Conservation (phyloP, 2,113 vertebrate species). For the Zonotrichia leucophrys region DNA sequence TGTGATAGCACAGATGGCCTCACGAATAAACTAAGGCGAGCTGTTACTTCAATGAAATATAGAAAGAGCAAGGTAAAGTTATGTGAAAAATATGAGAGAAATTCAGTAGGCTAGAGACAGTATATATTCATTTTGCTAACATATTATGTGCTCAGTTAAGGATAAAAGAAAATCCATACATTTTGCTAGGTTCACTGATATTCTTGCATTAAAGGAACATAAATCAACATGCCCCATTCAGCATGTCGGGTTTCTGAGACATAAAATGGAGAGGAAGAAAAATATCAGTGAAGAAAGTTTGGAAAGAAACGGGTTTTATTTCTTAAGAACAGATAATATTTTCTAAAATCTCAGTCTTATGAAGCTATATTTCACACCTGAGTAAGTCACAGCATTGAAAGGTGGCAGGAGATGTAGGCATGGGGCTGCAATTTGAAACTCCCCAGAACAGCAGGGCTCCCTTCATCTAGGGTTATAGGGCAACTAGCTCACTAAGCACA, state of each 20-base stretch:
- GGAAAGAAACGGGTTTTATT: background rate
- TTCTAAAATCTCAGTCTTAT: background rate
- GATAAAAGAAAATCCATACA: slow-evolving; percentile 42
- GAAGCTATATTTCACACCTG: background rate
- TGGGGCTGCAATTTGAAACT: background rate
- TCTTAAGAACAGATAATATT: background rate
- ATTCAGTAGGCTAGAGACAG: background rate
- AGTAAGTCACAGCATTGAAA: background rate
- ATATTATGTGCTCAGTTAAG: slow-evolving; percentile 25
- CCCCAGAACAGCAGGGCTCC: background rate
- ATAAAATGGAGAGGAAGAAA: slow-evolving; percentile 1
- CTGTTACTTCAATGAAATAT: background rate
- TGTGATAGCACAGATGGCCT: background rate
- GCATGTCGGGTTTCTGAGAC: background rate
- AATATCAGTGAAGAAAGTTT: background rate
- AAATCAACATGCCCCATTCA: background rate
- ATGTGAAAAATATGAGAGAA: slow-evolving; percentile 16
- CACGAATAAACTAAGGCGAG: background rate
- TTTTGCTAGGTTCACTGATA: background rate
- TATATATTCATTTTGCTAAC: slow-evolving; percentile 37
- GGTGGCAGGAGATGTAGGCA: background rate
- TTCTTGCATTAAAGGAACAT: slow-evolving; percentile 13
- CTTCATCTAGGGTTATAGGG: background rate
- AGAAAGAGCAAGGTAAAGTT: background rate
- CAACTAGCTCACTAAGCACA: background rate